Percentiles rank a stretch among this genome's conserved stretches.
phyloP scores from a whole-genome alignment of 2,113 vertebrate genomes.

The Sclerurus mexicanus region DNA sequence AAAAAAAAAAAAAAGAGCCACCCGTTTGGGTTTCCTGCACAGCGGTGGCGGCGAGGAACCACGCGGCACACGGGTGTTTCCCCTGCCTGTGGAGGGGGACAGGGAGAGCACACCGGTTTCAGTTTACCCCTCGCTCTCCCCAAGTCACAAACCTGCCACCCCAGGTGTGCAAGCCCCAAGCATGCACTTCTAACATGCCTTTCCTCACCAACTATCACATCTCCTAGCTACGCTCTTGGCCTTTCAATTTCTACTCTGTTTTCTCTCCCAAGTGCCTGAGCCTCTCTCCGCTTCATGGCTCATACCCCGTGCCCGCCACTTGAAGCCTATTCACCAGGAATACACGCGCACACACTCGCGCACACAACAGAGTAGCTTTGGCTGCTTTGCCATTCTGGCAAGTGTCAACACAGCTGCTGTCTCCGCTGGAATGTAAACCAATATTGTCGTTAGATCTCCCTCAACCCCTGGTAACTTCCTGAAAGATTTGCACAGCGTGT shows the following conservation, averaged over 20 bases:
- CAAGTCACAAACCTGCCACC: background rate
- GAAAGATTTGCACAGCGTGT: constrained; percentile 38
- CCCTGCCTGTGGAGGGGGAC: background rate
- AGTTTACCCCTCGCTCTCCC: background rate
- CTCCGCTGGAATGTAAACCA: constrained; percentile 79
- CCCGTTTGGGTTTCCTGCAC: background rate
- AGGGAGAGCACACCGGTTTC: accelerated
- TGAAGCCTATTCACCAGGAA: constrained; percentile 51
- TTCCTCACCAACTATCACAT: background rate
- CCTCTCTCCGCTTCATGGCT: background rate
- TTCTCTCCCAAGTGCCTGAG: constrained; percentile 36
- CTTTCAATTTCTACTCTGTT: constrained; percentile 26
- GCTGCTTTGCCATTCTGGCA: constrained; percentile 40
- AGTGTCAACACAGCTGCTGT: constrained; percentile 80
- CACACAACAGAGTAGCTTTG: background rate
- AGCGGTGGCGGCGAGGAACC: background rate
- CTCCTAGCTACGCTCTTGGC: background rate
- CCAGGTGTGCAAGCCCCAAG: background rate
- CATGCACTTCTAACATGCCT: background rate
- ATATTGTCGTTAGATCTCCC: constrained; percentile 74
- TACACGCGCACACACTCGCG: background rate
- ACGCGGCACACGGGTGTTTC: accelerated
- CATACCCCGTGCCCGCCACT: background rate
- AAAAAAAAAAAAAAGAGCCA: background rate
- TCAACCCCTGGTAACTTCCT: constrained; percentile 72